These are phyloP conservation scores for Tetramorium simillimum DNA, from an alignment of 1,140 invertebrate species.

Conservation along the genomic window DNA sequence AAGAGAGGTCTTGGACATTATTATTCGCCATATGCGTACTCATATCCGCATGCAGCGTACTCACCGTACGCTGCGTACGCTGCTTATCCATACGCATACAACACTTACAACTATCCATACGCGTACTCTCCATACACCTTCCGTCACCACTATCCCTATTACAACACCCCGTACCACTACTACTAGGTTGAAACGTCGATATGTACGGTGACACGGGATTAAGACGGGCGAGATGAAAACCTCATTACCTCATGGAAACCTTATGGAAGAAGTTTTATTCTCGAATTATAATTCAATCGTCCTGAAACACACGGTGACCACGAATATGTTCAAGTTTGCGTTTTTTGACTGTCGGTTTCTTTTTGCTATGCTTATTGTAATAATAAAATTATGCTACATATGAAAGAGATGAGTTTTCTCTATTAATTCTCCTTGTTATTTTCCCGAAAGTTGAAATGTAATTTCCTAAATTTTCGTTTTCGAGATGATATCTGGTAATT, in stretches of 20 bases:
- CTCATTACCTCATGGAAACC: background rate
- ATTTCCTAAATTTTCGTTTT: background rate
- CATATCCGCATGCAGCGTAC: no score
- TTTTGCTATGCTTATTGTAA: conserved; percentile 28
- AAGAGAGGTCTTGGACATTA: conserved; percentile 77
- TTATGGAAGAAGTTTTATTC: background rate
- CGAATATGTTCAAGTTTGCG: background rate
- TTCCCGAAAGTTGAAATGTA: background rate
- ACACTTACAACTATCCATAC: conserved; percentile 65
- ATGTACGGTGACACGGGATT: background rate
- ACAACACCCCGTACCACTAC: conserved; percentile 53
- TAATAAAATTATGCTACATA: conserved; percentile 26
- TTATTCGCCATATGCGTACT: conserved; percentile 70
- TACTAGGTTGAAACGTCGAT: conserved; percentile 29
- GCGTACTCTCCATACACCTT: conserved; percentile 75
- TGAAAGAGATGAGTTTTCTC: background rate
- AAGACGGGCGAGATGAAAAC: conserved; percentile 29
- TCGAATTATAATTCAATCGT: background rate
- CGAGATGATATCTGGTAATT: background rate
- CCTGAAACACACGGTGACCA: background rate
- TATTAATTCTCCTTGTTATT: background rate
- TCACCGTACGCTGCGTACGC: no score
- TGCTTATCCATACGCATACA: conserved; percentile 54
- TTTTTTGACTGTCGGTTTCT: background rate
- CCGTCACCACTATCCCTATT: conserved; percentile 74